These are phyloP conservation scores for Drosophila lowei DNA, from an alignment of 1,140 invertebrate species.

Conservation along the genomic window DNA sequence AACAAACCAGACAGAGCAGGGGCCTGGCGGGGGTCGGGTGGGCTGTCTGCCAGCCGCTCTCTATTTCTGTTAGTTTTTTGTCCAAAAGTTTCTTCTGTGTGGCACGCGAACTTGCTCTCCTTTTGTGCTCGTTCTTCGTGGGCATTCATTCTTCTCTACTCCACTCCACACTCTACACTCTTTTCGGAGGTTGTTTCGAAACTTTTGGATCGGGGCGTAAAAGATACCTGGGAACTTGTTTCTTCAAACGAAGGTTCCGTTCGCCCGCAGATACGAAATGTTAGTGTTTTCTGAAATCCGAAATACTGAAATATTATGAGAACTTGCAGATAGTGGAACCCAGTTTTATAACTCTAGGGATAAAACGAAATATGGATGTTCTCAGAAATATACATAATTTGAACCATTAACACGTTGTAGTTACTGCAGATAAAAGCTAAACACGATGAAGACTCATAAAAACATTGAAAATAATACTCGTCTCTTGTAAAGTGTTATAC, in stretches of 20 bases:
- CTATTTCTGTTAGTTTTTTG: slow-evolving; percentile 45
- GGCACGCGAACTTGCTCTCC: slow-evolving; percentile 43
- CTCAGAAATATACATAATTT: no score
- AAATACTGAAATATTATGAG: no score
- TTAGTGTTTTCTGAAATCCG: slow-evolving; percentile 11
- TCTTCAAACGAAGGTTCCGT: not conserved
- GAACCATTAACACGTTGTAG: no score
- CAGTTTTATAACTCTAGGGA: no score
- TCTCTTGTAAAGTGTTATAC: not conserved
- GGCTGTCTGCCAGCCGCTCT: slow-evolving; percentile 7
- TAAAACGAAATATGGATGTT: no score
- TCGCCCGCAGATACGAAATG: slow-evolving; percentile 15
- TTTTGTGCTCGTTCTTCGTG: slow-evolving; percentile 34
- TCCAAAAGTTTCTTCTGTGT: slow-evolving; percentile 24
- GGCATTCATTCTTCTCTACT: slow-evolving; percentile 1
- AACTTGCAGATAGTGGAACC: no score
- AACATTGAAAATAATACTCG: slow-evolving; percentile 10
- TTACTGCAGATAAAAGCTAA: not conserved
- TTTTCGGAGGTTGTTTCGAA: slow-evolving; percentile 19
- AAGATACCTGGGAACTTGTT: slow-evolving; percentile 46
- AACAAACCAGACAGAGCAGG: slow-evolving; percentile 16
- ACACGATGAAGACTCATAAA: not conserved
- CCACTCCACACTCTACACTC: slow-evolving; percentile 18
- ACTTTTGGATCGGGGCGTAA: slow-evolving; percentile 31
- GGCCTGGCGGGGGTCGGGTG: not conserved